A percentile compares a stretch with the other conserved stretches of the same genome.
Evolutionary conservation across 2,113 vertebrate genomes (phyloP).

Genomic region (Nycticorax nycticorax): DNA sequence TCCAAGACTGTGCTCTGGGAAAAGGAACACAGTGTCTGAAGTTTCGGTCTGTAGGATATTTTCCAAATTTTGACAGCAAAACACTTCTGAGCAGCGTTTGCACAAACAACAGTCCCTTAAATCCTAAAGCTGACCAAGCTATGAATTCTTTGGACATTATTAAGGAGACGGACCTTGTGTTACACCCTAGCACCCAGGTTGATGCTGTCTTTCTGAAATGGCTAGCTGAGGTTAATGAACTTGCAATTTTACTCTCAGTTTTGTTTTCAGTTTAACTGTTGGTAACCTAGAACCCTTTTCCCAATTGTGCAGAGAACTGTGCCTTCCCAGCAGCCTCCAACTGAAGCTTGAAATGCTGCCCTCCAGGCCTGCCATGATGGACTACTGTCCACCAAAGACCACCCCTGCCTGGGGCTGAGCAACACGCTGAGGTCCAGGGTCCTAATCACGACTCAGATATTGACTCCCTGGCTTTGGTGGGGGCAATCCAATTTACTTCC

Average conservation of each 20-base stretch:
- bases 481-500: not conserved
- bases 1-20: not conserved
- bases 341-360: not conserved
- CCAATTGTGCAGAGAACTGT: not conserved
- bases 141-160: not conserved
- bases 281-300: not conserved
- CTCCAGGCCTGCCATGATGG: not conserved
- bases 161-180: not conserved
- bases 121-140: not conserved
- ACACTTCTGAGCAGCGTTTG: not conserved
- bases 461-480: not conserved
- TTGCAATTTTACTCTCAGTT: not conserved
- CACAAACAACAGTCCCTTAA: not conserved
- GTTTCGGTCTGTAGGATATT: not conserved
- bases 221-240: not conserved
- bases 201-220: not conserved
- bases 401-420: not conserved
- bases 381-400: not conserved
- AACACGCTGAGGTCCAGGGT: fast-evolving
- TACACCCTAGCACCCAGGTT: not conserved
- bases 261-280: not conserved
- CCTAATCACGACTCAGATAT: not conserved
- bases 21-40: not conserved
- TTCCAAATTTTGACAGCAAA: not conserved
- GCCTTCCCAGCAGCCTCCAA: not conserved